A percentile compares a stretch with the other conserved stretches of the same genome.
phyloP scores from a whole-genome alignment of 2,888 invertebrate genomes.

The Caenorhabditis sp. region DNA sequence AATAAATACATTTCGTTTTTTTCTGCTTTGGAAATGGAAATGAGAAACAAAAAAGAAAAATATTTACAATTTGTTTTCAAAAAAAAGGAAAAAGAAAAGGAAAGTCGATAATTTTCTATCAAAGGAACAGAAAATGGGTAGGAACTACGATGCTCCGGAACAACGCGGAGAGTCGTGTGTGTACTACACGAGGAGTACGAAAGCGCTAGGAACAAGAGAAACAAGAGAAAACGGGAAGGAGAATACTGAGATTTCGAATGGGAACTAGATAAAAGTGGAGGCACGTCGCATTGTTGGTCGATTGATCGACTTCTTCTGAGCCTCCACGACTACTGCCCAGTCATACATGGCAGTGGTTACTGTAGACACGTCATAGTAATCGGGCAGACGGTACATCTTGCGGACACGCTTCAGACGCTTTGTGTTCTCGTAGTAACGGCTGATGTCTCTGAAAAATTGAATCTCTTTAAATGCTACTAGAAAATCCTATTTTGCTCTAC shows the following conservation, averaged over 20 bases:
- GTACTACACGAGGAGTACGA: constrained; percentile 48
- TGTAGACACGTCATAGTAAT: constrained; percentile 78
- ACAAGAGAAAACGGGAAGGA: background rate
- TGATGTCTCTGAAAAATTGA: constrained; percentile 79
- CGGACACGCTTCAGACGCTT: constrained; percentile 79
- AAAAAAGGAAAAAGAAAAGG: background rate
- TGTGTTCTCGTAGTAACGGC: constrained; percentile 75
- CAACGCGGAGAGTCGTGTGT: background rate
- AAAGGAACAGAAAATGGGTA: constrained; percentile 6
- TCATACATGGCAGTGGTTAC: constrained; percentile 78
- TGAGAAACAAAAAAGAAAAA: background rate
- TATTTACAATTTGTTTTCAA: constrained; percentile 27
- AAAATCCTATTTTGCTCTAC: too few species aligned
- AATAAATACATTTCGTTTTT: constrained; percentile 5
- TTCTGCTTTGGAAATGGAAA: too few species aligned
- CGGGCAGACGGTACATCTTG: constrained; percentile 79
- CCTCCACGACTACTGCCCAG: constrained; percentile 80
- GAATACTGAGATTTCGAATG: background rate
- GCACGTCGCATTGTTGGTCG: constrained; percentile 65
- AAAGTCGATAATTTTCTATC: constrained; percentile 16
- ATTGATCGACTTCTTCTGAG: constrained; percentile 65
- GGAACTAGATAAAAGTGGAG: constrained; percentile 44
- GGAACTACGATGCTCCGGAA: constrained; percentile 4
- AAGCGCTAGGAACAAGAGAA: constrained; percentile 5
- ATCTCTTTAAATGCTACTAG: too few species aligned